Evolutionary conservation across 2,113 vertebrate species (phyloP).

Genomic region (Natator depressus): DNA sequence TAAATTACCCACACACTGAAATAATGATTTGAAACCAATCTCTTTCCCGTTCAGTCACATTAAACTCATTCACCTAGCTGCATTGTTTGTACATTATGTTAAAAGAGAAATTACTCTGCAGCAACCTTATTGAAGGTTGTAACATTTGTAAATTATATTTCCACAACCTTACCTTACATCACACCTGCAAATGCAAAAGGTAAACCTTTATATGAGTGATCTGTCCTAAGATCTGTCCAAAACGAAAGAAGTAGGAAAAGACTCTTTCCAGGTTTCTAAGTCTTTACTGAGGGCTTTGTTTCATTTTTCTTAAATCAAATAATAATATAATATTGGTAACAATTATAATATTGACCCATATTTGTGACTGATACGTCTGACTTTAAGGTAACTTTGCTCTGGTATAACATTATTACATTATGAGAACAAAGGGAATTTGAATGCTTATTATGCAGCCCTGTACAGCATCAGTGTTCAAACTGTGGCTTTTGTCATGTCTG

Average conservation of each 20-base stretch:
- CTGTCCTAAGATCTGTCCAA: neutral
- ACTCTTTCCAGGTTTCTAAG: neutral
- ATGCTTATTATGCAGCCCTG: neutral
- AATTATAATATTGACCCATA: neutral
- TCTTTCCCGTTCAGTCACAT: neutral
- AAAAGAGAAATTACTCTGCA: neutral
- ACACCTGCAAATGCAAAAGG: neutral
- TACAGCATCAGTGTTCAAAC: neutral
- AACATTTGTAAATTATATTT: neutral
- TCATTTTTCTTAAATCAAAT: neutral
- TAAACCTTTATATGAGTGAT: neutral
- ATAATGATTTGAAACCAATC: neutral
- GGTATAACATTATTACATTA: neutral
- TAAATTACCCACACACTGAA: neutral
- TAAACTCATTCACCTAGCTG: neutral
- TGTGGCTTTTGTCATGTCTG: neutral
- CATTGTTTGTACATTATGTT: neutral
- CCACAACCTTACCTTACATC: neutral
- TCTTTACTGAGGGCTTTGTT: neutral
- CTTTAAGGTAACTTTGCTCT: neutral
- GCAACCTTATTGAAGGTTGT: neutral
- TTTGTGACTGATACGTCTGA: neutral
- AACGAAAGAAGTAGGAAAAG: neutral
- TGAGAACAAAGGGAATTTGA: neutral
- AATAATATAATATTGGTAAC: neutral